phyloP scores from a whole-genome alignment of 2,888 invertebrate species.

The Strigamia crassipes region DNA sequence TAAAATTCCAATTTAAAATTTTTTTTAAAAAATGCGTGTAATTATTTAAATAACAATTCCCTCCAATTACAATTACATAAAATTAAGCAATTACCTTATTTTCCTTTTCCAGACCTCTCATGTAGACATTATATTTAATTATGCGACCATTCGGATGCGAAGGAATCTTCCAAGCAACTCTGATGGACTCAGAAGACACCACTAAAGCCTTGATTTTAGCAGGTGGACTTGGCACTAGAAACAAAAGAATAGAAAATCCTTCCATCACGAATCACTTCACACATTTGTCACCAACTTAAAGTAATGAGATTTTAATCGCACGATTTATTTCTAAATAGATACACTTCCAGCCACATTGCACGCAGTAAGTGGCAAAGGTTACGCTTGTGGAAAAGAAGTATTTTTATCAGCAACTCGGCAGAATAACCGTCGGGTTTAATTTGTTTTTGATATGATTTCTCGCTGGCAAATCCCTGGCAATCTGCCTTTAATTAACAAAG shows the following conservation, averaged over 20 bases:
- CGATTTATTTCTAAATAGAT: not conserved
- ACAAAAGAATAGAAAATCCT: not conserved
- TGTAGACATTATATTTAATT: conserved; percentile 46
- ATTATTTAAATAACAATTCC: not conserved
- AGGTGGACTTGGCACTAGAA: conserved; percentile 43
- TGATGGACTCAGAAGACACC: conserved; percentile 20
- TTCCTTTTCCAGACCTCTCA: conserved; percentile 34
- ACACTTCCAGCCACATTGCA: not conserved
- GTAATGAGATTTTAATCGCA: not conserved
- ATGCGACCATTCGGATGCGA: conserved; percentile 33
- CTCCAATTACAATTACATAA: not conserved
- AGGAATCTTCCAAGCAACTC: conserved; percentile 39
- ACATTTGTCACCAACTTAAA: not conserved
- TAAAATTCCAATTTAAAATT: not conserved
- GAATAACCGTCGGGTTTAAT: conserved; percentile 37
- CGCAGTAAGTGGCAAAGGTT: not conserved
- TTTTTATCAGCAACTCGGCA: conserved; percentile 22
- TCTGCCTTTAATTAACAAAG: conserved; percentile 41
- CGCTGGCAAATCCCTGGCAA: conserved; percentile 36
- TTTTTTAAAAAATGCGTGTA: too few species aligned
- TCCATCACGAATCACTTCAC: not conserved
- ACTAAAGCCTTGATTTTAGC: conserved; percentile 41
- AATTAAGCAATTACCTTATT: conserved; percentile 35
- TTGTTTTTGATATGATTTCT: conserved; percentile 41
- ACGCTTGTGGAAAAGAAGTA: not conserved